Evolutionary conservation across 2,797 vertebrate species (phyloP).

Genomic region (Hemibagrus guttatus): DNA sequence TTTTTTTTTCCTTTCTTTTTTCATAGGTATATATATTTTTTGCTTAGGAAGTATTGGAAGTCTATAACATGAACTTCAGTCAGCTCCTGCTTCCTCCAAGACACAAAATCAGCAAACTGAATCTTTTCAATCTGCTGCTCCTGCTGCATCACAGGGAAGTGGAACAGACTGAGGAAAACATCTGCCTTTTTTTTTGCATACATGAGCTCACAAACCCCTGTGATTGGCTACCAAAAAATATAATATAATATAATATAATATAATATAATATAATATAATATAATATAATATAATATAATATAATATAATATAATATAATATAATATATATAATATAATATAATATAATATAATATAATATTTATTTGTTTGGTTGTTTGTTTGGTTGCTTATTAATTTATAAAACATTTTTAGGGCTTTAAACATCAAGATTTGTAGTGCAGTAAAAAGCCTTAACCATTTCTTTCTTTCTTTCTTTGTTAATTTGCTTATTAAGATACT

Average conservation of each 20-base stretch:
- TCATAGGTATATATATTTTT: not conserved
- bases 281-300: too few relatives aligned
- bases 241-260: too few relatives aligned
- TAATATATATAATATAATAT: too few relatives aligned
- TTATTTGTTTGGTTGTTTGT: too few relatives aligned
- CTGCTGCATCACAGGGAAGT: not conserved
- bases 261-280: too few relatives aligned
- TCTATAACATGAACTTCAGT: not conserved
- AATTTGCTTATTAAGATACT: not conserved
- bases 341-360: too few relatives aligned
- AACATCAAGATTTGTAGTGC: too few relatives aligned
- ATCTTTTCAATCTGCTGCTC: not conserved
- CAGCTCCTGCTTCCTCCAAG: not conserved
- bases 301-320: too few relatives aligned
- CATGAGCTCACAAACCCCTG: not conserved
- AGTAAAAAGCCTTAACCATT: too few relatives aligned
- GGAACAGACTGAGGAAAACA: not conserved
- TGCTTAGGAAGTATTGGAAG: not conserved
- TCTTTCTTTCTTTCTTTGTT: too few relatives aligned
- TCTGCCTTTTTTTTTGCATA: not conserved
- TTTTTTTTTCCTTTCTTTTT: not conserved
- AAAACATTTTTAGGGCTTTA: too few relatives aligned
- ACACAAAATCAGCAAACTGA: not conserved
- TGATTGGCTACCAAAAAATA: not conserved
- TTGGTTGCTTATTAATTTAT: too few relatives aligned